These are phyloP conservation scores for Hiodon alosoides DNA, from an alignment of 2,113 vertebrate genomes.

Conservation along the genomic window DNA sequence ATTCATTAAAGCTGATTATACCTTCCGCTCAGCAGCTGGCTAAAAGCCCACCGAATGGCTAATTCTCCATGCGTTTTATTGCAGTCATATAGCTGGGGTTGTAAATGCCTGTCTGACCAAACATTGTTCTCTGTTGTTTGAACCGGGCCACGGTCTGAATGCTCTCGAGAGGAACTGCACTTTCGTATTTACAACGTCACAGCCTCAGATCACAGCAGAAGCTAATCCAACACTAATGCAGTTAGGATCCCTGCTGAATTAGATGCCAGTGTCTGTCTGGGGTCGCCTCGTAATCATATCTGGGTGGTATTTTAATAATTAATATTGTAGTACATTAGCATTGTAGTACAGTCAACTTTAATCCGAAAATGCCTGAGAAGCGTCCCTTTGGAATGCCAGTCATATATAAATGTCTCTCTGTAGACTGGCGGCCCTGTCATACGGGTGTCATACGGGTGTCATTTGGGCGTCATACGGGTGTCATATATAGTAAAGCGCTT, in stretches of 20 bases:
- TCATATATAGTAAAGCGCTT: too few relatives aligned
- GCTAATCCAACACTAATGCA: neutral
- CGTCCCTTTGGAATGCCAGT: conserved; percentile 15
- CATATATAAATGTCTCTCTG: conserved; percentile 38
- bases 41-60: conserved; percentile 56
- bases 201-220: conserved; percentile 3
- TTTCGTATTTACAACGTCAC: conserved; percentile 31
- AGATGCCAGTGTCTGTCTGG: neutral
- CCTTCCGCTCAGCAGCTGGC: conserved; percentile 63
- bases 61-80: conserved; percentile 67
- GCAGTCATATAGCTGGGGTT: conserved; percentile 65
- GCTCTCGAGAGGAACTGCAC: conserved; percentile 31
- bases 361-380: too few relatives aligned
- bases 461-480: conserved; percentile 49
- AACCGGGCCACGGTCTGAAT: conserved; percentile 30
- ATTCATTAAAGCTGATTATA: conserved; percentile 64
- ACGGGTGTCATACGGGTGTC: conserved; percentile 44
- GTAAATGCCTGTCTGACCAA: conserved; percentile 66
- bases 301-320: too few relatives aligned
- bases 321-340: too few relatives aligned
- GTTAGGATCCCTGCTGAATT: neutral
- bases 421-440: conserved; percentile 57
- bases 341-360: neutral
- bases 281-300: neutral
- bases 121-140: conserved; percentile 53